Evolutionary conservation across 35 echinoderm and acorn worm genomes (phyloP), one percentile per base, ranked within the genome.

Genomic region (Anneissia japonica): DNA sequence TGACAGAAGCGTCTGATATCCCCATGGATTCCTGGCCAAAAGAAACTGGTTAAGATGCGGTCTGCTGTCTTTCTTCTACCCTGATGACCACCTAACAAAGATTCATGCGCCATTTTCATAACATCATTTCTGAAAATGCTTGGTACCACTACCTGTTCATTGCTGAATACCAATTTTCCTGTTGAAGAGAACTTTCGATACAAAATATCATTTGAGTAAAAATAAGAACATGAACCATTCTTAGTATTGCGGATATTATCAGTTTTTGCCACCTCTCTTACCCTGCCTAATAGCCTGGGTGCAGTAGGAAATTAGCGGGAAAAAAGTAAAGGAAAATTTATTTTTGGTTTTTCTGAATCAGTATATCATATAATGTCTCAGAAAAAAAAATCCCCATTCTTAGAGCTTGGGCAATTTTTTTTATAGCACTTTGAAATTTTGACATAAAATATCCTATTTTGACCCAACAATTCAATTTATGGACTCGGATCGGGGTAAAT

Each of bases 51-150:
- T 31, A 82, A 19, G 28, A 93, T 38, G 36, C 51, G 36, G 31
- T 81, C 85, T 36, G 21, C 19, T 39, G 86, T 84, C n/a, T 83
- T 93, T 34, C 85, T 82, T 45, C 30, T 39, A 13, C 86, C 81
- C 36, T 34, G 45, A 46, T 93, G 91, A 14, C 91, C 90, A 46
- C 86, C 64, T 76, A 76, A 31, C 56, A 72, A 23, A 17, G 74
- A 93, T 32, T 89, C 91, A 73, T 93, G 86, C 21, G 91, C 91
- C 0, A 89, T 30, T 13, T 64, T 79, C 17, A 93, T 38, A 5
- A 93, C 92, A 3, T 74, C 32, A 3, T 36, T 34, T 34, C 83
- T 72, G 36, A 84, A 87, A 4, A 43, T 35, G 4, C 14, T 75
- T 0, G 88, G 83, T 5, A 93, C 92, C 19, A 93, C 88, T 31